These are phyloP conservation scores for Acleris laterana DNA, from an alignment of 2,888 invertebrate genomes.

Conservation along the genomic window DNA sequence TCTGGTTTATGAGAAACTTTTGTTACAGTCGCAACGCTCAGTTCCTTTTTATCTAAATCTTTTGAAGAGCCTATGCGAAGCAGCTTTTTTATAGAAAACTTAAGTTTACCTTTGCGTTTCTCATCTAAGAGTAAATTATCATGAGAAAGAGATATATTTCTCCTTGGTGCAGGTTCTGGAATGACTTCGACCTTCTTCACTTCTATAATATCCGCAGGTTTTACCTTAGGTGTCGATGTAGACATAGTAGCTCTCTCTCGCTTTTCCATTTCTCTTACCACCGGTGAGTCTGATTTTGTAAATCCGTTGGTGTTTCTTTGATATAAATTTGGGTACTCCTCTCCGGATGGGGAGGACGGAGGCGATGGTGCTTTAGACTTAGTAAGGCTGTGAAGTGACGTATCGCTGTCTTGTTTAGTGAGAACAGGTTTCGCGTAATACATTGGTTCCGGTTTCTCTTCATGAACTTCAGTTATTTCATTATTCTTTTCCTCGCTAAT, in stretches of 20 bases:
- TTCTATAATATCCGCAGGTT: slow-evolving; percentile 60
- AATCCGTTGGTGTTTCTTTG: slow-evolving; percentile 83
- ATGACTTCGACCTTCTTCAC: slow-evolving; percentile 61
- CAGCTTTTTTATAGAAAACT: slow-evolving; percentile 93
- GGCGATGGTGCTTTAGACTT: slow-evolving; percentile 92
- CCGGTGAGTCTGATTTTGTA: slow-evolving; percentile 87
- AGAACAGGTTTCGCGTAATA: slow-evolving; percentile 79
- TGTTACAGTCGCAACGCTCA: slow-evolving; percentile 66
- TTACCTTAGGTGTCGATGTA: slow-evolving; percentile 55
- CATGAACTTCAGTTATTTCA: slow-evolving; percentile 67
- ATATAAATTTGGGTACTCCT: slow-evolving; percentile 83
- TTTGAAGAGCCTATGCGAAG: slow-evolving; percentile 91
- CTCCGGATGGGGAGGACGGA: slow-evolving; percentile 80
- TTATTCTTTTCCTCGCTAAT: slow-evolving; percentile 68
- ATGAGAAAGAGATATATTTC: slow-evolving; percentile 89
- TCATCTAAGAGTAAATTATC: slow-evolving; percentile 87
- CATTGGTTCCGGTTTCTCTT: slow-evolving; percentile 70
- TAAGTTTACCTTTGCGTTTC: slow-evolving; percentile 88
- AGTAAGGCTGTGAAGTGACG: slow-evolving; percentile 82
- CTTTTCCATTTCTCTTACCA: slow-evolving; percentile 90
- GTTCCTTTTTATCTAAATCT: slow-evolving; percentile 86
- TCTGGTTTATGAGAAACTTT: slow-evolving; percentile 82
- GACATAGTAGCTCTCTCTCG: slow-evolving; percentile 85
- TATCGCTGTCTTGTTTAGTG: slow-evolving; percentile 84
- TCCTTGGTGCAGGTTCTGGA: slow-evolving; percentile 88